These are phyloP conservation scores for Gonocerus acuteangulatus DNA, from an alignment of 2,888 invertebrate genomes.

Conservation along the genomic window DNA sequence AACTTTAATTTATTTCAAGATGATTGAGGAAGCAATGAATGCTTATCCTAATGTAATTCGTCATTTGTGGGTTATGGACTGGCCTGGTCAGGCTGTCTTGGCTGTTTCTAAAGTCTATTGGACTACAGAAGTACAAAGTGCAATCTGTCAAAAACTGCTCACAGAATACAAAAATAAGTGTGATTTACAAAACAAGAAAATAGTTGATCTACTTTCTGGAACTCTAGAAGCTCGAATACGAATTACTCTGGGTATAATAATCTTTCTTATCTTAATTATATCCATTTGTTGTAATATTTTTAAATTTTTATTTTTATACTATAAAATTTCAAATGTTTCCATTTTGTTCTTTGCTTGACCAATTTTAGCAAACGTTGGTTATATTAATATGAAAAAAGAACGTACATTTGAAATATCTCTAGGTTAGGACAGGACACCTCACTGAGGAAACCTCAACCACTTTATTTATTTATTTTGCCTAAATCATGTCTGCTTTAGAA, in stretches of 20 bases:
- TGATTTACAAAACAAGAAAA: constrained; percentile 68
- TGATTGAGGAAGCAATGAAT: constrained; percentile 60
- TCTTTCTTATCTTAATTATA: too few relatives aligned
- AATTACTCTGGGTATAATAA: constrained; percentile 64
- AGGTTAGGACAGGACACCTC: too few relatives aligned
- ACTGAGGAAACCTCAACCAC: too few relatives aligned
- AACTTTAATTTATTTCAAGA: too few relatives aligned
- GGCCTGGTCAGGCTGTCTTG: constrained; percentile 89
- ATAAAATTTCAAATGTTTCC: constrained; percentile 41
- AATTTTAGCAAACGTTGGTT: too few relatives aligned
- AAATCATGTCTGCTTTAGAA: too few relatives aligned
- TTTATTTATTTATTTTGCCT: too few relatives aligned
- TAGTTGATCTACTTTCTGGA: constrained; percentile 81
- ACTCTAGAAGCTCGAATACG: constrained; percentile 75
- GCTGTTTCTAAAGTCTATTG: constrained; percentile 79
- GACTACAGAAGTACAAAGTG: constrained; percentile 80
- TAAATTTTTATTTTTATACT: too few relatives aligned
- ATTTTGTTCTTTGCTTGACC: too few relatives aligned
- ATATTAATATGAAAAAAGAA: too few relatives aligned
- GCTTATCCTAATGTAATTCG: constrained; percentile 60
- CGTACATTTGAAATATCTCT: too few relatives aligned
- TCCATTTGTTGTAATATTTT: too few relatives aligned
- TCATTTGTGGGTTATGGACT: constrained; percentile 74
- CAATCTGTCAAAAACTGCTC: constrained; percentile 57
- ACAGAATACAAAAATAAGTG: constrained; percentile 60